These are phyloP conservation scores for Palloptera scutellata DNA, from an alignment of 2,888 invertebrate genomes.

Conservation along the genomic window DNA sequence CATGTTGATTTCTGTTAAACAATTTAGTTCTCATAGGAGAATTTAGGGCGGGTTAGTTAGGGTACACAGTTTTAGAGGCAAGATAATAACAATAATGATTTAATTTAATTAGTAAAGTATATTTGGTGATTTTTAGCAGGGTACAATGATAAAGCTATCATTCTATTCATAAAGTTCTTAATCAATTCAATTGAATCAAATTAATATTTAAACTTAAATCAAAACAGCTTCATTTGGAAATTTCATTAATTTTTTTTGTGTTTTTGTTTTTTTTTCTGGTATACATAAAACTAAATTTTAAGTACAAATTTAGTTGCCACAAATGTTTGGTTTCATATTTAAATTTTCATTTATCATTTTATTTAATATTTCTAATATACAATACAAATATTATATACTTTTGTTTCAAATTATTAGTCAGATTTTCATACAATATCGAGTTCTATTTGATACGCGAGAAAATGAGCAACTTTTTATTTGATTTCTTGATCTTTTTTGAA, in stretches of 20 bases:
- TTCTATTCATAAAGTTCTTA: conserved; percentile 21
- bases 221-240: conserved; percentile 2
- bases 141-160: background rate
- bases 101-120: no score
- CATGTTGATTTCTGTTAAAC: conserved; percentile 9
- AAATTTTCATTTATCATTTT: background rate
- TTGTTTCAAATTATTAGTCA: no score
- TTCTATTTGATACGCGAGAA: no score
- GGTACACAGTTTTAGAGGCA: no score
- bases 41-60: no score
- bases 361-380: no score
- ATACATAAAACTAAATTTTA: background rate
- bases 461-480: no score
- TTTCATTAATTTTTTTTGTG: background rate
- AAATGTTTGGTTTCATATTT: conserved; percentile 9
- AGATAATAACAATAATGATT: no score
- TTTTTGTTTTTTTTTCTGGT: conserved; percentile 9
- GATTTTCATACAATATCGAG: no score
- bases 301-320: conserved; percentile 14
- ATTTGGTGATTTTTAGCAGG: conserved; percentile 4
- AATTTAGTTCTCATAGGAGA: conserved; percentile 17
- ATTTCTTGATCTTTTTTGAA: no score
- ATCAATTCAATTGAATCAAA: conserved; percentile 10
- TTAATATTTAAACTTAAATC: conserved; percentile 15
- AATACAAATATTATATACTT: no score